Base-by-base conservation (phyloP, 1,140 invertebrate species). In the Lordiphosa mommai region DNA sequence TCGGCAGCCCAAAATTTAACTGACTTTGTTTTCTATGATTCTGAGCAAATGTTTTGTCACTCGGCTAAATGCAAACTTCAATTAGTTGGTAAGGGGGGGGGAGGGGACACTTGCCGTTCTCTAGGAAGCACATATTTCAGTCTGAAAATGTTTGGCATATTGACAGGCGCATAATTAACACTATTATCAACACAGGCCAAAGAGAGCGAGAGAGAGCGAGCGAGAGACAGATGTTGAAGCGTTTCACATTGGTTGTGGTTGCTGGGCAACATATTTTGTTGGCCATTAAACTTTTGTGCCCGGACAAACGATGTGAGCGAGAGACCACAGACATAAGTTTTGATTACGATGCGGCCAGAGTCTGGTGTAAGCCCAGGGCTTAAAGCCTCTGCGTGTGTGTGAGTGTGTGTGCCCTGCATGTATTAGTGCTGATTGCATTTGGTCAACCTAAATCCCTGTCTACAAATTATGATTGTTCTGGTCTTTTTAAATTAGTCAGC, bases 161-260 rank as follows among this genome's bases (percentile, higher is more conserved):
- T 69, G 65, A 69, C 65, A 69, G 55, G 65, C 61, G 65, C 65
- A 69, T 69, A 69, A 69, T 69, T 69, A 69, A 69, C 65, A 69
- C 65, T 69, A 69, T 69, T 69, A 69, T 69, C 65, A 65, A 64
- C 44, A 68, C 48, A 68, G 40, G 37, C 46, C 43, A 23, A 8
- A 43, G 20, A 8, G 20, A 13, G 14, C 10, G 4, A 10, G 38
- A 12, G 8, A 14, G 44, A 20, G 27, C n/a, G 32, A 40, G 13
- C 34, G 23, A 10, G 9, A 48, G 33, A 13, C 12, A 27, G 8
- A 12, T 3, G 8, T n/a, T 16, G 20, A 44, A 32, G 43, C 16
- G 4, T n/a, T n/a, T n/a, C n/a, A n/a, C n/a, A n/a, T n/a, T n/a
- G n/a, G n/a, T 13, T 43, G n/a, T 33, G 33, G 33, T 40, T 49